Conservation (phyloP, 2,113 vertebrate species). For the Chionomys nivalis region DNA sequence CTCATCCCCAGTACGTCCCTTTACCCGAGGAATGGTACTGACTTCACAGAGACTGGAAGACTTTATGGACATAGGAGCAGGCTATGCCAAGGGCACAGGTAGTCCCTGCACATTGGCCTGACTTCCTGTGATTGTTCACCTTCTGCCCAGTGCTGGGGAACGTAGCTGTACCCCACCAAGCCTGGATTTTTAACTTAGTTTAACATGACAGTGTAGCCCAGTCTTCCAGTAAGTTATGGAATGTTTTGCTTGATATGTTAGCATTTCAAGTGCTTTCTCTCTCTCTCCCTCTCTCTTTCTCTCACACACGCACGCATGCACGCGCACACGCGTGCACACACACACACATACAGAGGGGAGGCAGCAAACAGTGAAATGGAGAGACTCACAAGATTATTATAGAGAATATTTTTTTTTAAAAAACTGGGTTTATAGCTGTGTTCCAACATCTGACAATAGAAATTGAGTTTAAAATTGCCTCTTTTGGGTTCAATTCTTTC, state of each 20-base stretch:
- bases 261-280: not conserved
- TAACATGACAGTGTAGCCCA: not conserved
- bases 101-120: rapidly evolving
- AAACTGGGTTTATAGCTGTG: not conserved
- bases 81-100: not conserved
- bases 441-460: not conserved
- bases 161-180: not conserved
- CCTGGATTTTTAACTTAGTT: not conserved
- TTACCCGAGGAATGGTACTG: not conserved
- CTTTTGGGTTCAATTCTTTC: not conserved
- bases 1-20: not conserved
- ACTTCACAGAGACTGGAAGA: not conserved
- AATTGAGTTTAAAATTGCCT: not conserved
- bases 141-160: not conserved
- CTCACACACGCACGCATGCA: not conserved
- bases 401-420: not conserved
- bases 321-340: not conserved
- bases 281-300: too few species aligned
- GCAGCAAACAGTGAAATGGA: not conserved
- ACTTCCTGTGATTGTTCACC: not conserved
- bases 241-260: not conserved
- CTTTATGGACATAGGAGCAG: not conserved
- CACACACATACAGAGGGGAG: not conserved
- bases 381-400: not conserved
- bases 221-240: not conserved